Base-by-base conservation (phyloP, 1,140 invertebrate species). In the Calosoma granatense region DNA sequence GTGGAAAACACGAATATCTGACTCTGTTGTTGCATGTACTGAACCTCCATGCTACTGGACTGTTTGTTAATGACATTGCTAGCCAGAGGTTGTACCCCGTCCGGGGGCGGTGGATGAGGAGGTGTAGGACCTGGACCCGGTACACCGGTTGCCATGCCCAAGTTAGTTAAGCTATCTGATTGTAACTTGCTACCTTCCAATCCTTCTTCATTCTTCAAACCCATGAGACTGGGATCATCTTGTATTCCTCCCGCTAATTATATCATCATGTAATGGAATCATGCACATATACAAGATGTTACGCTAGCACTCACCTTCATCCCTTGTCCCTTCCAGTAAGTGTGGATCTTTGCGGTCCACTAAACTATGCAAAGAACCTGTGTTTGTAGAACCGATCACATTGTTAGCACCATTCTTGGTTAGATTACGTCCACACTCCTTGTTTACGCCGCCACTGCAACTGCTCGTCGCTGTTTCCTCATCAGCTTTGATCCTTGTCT, bases 1-100 rank as follows among this genome's bases (percentile, higher is more conserved):
- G 95, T 97, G 11, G 91, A 93, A 77, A 98, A 98, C 54, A 98
- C 94, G 82, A 96, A 98, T 67, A 98, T 94, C 74, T 97, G 94
- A 77, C 90, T 97, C 73, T 96, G 93, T 70, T 97, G 94, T 75
- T 96, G 93, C 88, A 90, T 88, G 65, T 89, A 90, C 67, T 90
- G 83, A 60, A 85, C 82, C 76, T 83, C 87, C 80, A 84, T 85
- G 63, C 82, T 86, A 60, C 82, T 85, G 56, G 87, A 83, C 70
- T 89, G 87, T 72, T 91, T 90, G 63, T 78, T 84, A 58, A 88
- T 81, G 22, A 89, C 82, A 73, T 88, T 88, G 60, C 85, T 86
- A 15, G 85, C 82, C 62, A 88, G 66, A 19, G 85, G 84, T 66
- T 88, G 86, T 14, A 84, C 81, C 61, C 79, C 78, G 60, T 84